A percentile compares a stretch with the other conserved stretches of the same genome.
Evolutionary conservation across 2,113 vertebrate genomes (phyloP).

Genomic region (Eurystomus gularis): DNA sequence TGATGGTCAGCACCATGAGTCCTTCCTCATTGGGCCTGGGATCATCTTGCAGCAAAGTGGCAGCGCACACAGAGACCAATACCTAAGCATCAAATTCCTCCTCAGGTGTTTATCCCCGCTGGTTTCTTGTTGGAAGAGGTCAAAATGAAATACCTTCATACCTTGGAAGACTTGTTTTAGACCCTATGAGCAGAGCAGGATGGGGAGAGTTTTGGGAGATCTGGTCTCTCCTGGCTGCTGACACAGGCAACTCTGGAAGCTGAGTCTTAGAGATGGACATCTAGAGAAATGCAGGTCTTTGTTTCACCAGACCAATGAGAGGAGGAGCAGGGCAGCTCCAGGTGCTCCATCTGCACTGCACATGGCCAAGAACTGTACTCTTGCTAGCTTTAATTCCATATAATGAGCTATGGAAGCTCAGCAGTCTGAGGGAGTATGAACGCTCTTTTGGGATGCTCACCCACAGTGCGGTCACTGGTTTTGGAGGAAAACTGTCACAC

Average conservation of each 20-base stretch:
- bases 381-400: neutral
- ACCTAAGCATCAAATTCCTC: neutral
- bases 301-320: neutral
- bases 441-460: neutral
- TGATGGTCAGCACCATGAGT: neutral
- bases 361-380: neutral
- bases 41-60: neutral
- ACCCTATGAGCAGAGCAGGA: rapidly evolving
- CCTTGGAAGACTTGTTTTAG: neutral
- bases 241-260: neutral
- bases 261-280: neutral
- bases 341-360: neutral
- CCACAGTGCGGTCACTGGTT: neutral
- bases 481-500: neutral
- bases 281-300: neutral
- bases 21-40: rapidly evolving
- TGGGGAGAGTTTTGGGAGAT: neutral
- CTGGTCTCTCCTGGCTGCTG: neutral
- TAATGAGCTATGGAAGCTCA: neutral
- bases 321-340: neutral
- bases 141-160: neutral
- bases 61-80: too few species aligned
- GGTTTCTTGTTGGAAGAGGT: neutral
- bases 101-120: neutral
- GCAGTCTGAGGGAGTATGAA: neutral